phyloP scores from a whole-genome alignment of 1,140 invertebrate genomes.

The Drosophila rhopaloa region DNA sequence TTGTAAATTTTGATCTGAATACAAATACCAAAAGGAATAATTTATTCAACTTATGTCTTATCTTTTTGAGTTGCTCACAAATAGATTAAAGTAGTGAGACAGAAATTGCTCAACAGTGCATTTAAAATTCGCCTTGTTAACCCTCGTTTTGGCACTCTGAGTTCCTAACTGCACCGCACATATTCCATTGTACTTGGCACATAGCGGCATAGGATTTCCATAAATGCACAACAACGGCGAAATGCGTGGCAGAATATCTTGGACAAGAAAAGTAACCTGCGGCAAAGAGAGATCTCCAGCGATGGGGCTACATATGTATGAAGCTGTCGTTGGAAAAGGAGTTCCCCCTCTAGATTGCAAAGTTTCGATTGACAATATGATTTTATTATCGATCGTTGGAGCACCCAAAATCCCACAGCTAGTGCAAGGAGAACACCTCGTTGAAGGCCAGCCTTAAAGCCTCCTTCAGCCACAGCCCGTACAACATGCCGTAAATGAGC shows the following conservation, averaged over 20 bases:
- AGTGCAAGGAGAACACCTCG: conserved; percentile 14
- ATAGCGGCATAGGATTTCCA: conserved; percentile 58
- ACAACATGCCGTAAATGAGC: not conserved
- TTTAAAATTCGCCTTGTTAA: not conserved
- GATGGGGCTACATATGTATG: conserved; percentile 29
- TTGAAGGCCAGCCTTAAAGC: conserved; percentile 13
- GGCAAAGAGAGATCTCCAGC: conserved; percentile 5
- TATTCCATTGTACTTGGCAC: conserved; percentile 19
- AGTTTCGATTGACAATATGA: conserved; percentile 11
- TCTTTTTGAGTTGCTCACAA: too few species aligned
- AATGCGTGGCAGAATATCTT: conserved; percentile 36
- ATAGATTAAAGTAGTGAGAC: too few species aligned
- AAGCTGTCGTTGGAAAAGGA: conserved; percentile 7
- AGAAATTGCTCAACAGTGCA: not conserved
- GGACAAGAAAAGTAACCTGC: conserved; percentile 37
- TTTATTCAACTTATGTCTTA: too few species aligned
- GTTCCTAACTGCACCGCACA: conserved; percentile 29
- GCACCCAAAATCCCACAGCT: not conserved
- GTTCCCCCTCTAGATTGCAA: conserved; percentile 1
- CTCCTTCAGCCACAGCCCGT: conserved; percentile 1
- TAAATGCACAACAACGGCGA: conserved; percentile 64
- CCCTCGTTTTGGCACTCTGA: conserved; percentile 41
- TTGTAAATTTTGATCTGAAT: too few species aligned
- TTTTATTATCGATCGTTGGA: conserved; percentile 17
- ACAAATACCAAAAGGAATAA: too few species aligned